Evolutionary conservation across 2,797 vertebrate genomes (phyloP).

Genomic region (Nannoperca australis): DNA sequence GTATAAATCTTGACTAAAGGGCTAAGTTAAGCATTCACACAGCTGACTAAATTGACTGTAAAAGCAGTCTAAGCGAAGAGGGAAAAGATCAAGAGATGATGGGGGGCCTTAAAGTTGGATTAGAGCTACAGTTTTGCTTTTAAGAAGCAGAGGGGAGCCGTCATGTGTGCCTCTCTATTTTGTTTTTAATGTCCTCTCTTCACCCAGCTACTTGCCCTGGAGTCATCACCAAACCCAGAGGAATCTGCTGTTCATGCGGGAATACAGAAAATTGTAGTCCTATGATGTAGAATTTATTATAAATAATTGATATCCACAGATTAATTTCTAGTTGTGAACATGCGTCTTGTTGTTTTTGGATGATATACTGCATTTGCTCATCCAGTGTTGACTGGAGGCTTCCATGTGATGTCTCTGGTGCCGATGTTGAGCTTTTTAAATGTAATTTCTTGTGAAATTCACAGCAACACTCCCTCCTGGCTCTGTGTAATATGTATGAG

Average conservation of each 20-base stretch:
- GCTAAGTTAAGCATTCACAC: neutral
- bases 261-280: slow-evolving; percentile 1
- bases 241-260: neutral
- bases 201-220: neutral
- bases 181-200: slow-evolving; percentile 1
- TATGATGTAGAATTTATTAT: slow-evolving; percentile 15
- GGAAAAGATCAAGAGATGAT: slow-evolving; percentile 6
- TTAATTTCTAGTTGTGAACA: slow-evolving; percentile 16
- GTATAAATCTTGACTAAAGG: neutral
- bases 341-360: slow-evolving; percentile 1
- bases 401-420: slow-evolving; percentile 6
- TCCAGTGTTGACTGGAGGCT: neutral
- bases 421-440: neutral
- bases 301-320: slow-evolving; percentile 31
- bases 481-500: slow-evolving; percentile 22
- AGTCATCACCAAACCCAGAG: slow-evolving; percentile 27
- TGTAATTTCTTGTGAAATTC: slow-evolving; percentile 13
- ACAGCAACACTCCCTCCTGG: slow-evolving; percentile 16
- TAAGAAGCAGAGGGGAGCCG: neutral
- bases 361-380: neutral
- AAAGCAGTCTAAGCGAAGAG: slow-evolving; percentile 1
- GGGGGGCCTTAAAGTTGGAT: neutral
- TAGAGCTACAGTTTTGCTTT: slow-evolving; percentile 16
- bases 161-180: neutral
- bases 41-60: neutral